Conservation (phyloP, 2,113 vertebrate genomes). For the Bothrops jararaca region DNA sequence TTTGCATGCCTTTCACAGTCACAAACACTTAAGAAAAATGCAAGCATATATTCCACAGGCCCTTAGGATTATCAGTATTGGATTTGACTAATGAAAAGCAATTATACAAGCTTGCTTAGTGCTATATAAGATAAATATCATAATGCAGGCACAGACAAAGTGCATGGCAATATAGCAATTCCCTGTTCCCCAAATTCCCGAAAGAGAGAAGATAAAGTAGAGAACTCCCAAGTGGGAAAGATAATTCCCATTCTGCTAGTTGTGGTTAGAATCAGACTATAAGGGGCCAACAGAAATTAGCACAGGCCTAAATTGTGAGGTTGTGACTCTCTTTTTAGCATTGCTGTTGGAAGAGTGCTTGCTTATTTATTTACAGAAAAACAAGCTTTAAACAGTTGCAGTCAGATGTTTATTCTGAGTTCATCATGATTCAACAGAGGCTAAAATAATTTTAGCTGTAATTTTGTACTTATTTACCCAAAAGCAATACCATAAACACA, state of each 20-base stretch:
- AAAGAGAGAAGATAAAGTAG: background rate
- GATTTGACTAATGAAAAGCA: slow-evolving; percentile 15
- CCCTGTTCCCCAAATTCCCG: background rate
- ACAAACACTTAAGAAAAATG: background rate
- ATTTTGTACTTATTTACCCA: background rate
- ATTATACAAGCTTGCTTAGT: slow-evolving; percentile 18
- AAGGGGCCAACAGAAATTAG: fast-evolving
- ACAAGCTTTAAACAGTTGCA: background rate
- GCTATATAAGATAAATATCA: slow-evolving; percentile 17
- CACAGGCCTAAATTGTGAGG: fast-evolving
- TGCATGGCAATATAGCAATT: background rate
- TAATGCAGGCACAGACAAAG: background rate
- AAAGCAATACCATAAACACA: background rate
- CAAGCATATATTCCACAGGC: background rate
- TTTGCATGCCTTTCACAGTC: background rate
- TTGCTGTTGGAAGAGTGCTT: background rate
- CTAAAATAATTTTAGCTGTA: background rate
- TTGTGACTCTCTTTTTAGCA: background rate
- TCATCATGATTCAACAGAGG: background rate
- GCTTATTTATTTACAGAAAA: background rate
- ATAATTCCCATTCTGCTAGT: background rate
- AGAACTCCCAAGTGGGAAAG: background rate
- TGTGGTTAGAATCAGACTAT: fast-evolving
- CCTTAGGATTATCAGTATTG: background rate
- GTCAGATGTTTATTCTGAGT: background rate